phyloP scores from a whole-genome alignment of 30 jellyfish, hydroid and myxozoan species.

The Nemopilema nomurai region DNA sequence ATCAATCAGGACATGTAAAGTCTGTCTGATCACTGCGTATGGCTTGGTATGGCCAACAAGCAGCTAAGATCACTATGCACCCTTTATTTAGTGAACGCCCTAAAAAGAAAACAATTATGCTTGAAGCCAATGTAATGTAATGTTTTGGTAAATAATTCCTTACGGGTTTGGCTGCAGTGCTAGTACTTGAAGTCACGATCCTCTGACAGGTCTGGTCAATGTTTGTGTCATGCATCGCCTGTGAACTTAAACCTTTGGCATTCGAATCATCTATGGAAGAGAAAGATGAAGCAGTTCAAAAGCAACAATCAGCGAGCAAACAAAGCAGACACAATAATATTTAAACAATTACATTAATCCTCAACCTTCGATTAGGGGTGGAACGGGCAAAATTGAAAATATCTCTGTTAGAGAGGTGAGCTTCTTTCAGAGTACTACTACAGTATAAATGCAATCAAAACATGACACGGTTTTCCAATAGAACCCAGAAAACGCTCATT shows the following conservation, averaged over 20 bases:
- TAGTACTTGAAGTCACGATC: conserved; percentile 13
- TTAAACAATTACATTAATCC: background rate
- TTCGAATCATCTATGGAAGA: conserved; percentile 39
- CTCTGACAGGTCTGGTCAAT: conserved; percentile 44
- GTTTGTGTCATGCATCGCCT: conserved; percentile 49
- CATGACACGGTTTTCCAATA: too few relatives aligned
- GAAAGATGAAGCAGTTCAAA: background rate
- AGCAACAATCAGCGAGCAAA: background rate
- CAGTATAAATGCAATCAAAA: too few relatives aligned
- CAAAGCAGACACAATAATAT: background rate
- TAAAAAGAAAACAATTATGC: background rate
- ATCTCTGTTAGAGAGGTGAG: too few relatives aligned
- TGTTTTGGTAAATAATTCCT: background rate
- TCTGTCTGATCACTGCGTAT: too few relatives aligned
- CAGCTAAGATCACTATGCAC: too few relatives aligned
- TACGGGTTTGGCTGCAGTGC: background rate
- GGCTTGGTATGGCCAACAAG: too few relatives aligned
- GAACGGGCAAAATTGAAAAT: too few relatives aligned
- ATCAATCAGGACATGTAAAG: too few relatives aligned
- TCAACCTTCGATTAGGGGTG: background rate
- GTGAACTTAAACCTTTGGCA: conserved; percentile 58
- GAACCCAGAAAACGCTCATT: too few relatives aligned
- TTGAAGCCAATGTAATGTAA: background rate
- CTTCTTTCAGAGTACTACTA: too few relatives aligned
- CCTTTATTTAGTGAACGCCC: background rate